These are phyloP conservation scores for Agapornis roseicollis DNA, from an alignment of 2,113 vertebrate species.

Conservation along the genomic window DNA sequence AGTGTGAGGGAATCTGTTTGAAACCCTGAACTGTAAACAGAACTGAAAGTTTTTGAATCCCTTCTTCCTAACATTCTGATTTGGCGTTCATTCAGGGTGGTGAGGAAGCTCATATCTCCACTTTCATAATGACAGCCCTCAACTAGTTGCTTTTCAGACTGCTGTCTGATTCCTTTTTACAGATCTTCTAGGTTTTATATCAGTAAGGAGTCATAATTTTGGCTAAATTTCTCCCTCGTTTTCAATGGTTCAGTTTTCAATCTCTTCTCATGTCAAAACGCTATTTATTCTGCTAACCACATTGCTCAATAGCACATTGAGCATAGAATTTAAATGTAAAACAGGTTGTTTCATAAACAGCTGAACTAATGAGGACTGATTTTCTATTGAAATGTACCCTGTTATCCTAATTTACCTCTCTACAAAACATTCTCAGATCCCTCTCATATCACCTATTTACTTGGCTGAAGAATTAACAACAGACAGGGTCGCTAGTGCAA, in stretches of 20 bases:
- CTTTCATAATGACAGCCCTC: not conserved
- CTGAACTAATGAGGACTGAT: constrained; percentile 60
- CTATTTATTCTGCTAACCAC: constrained; percentile 40
- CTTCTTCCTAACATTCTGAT: not conserved
- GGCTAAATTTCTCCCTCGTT: constrained; percentile 9
- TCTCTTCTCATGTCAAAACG: constrained; percentile 26
- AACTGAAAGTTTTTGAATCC: not conserved
- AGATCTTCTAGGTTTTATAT: not conserved
- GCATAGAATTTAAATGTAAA: constrained; percentile 57
- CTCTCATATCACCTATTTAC: not conserved
- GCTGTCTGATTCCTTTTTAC: not conserved
- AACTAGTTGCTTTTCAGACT: constrained; percentile 1
- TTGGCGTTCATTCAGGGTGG: not conserved
- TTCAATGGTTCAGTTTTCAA: not conserved
- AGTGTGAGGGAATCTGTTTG: not conserved
- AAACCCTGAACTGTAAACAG: not conserved
- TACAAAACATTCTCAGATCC: not conserved
- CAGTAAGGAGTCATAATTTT: constrained; percentile 20
- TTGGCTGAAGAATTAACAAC: constrained; percentile 22
- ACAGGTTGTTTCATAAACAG: constrained; percentile 51
- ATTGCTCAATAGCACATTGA: not conserved
- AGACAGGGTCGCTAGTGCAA: not conserved
- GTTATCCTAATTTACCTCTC: constrained; percentile 40
- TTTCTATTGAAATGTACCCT: constrained; percentile 55
- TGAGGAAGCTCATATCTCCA: not conserved